Base-by-base conservation (phyloP, 1,140 invertebrate genomes). In the Drosophila azteca region DNA sequence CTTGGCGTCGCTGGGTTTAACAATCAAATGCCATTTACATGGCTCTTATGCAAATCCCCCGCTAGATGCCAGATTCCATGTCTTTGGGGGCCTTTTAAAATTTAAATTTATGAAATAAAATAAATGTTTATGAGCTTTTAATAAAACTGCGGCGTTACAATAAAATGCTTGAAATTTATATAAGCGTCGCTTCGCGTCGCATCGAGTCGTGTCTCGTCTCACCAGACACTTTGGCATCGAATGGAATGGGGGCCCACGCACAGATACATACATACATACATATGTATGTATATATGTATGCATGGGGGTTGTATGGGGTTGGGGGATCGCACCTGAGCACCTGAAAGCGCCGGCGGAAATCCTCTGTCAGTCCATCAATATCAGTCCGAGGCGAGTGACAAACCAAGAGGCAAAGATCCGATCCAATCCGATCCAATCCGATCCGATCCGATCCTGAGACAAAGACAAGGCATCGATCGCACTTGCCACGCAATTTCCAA, bases 91-190 rank as follows among this genome's bases (percentile, higher is more conserved):
- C 45, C 70, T 81, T 77, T 77, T 85, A 75, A 85, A 79, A 83
- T 84, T 83, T 71, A 79, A 83, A 83, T 83, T 83, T 83, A 83
- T 82, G 73, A 76, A 88, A 88, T 87, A 88, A 88, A 89, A 89
- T 89, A 83, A 88, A 88, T 88, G 79, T 88, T 88, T 83, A 88
- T 79, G 83, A 83, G 83, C 83, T 89, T 88, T 88, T 88, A 83
- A 88, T 88, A 88, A 88, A 88, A 88, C 76, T 39, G 35, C 35
- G 35, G 84, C 79, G 61, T 64, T 74, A 88, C 74, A 88, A 88
- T 88, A 89, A 88, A 88, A 88, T 77, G 69, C 82, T 75, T 84
- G 70, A 89, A 70, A 78, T 88, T 88, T 88, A 88, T 88, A 88
- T 89, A 88, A 89, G 76, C 75, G 44, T 29, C 26, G 31, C 24